Percentiles rank a stretch among this genome's conserved stretches.
Conservation (phyloP, 2,797 vertebrate genomes). For the Melanotaenia trifasciata region DNA sequence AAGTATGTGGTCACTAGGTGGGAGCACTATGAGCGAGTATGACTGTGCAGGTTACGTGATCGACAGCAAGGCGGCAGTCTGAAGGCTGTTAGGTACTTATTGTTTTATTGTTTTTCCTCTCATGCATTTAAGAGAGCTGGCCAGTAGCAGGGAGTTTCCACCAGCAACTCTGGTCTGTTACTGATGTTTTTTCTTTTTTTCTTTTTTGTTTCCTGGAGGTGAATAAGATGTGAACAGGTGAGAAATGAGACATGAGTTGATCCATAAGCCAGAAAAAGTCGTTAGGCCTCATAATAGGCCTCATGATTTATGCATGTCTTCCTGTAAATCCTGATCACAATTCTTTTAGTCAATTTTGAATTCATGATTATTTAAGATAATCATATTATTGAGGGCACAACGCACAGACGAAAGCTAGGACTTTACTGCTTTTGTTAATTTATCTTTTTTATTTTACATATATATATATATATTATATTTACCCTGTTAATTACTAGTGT, state of each 20-base stretch:
- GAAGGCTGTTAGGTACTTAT: constrained; percentile 29
- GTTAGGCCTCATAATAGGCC: too few relatives aligned
- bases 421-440: too few relatives aligned
- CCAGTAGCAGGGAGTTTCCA: constrained; percentile 55
- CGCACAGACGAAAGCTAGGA: too few relatives aligned
- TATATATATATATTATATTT: too few relatives aligned
- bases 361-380: too few relatives aligned
- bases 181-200: not conserved
- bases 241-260: constrained; percentile 15
- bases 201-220: constrained; percentile 9
- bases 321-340: too few relatives aligned
- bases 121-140: constrained; percentile 34
- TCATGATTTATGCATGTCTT: too few relatives aligned
- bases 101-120: constrained; percentile 35
- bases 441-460: too few relatives aligned
- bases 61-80: constrained; percentile 17
- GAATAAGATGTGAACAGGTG: constrained; percentile 23
- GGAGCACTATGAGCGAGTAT: constrained; percentile 31
- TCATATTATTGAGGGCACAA: too few relatives aligned
- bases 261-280: constrained; percentile 5
- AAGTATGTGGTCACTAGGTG: not conserved
- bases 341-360: too few relatives aligned
- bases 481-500: not conserved
- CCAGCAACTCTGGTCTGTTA: not conserved
- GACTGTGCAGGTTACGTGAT: constrained; percentile 57